Base-by-base conservation (phyloP, 2,113 vertebrate species). In the Chaetops frenatus region DNA sequence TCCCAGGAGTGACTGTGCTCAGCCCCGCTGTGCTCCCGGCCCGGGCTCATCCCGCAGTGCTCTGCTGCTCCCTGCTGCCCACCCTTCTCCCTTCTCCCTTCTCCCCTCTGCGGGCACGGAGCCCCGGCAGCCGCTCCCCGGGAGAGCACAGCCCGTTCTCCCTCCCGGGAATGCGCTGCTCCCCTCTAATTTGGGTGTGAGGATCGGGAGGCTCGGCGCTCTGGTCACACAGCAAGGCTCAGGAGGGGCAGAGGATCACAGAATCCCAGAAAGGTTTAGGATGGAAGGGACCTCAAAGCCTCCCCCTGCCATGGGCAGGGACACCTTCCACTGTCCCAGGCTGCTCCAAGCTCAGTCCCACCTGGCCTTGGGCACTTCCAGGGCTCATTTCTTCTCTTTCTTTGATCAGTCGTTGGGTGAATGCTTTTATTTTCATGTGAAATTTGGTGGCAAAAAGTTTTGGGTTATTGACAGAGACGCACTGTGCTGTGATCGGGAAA, bases 51-150 rank as follows among this genome's bases (percentile, higher is more conserved):
- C 57, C 66, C 4, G 48, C 7, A 24, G 93, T 9, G 71, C 95
- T 74, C 86, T 78, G 80, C 87, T 83, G 95, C 95, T 67, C 97
- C 29, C 97, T 96, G 92, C 88, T 83, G 96, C 6, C 47, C 21
- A 12, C 29, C 42, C 3, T 44, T 15, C 28, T 42, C 22, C 28
- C n/a, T 13, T 38, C 29, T 5, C 29, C 42, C 3, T 44, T 15
- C 28, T 42, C 22, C 28, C n/a, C 17, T 38, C 29, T 5, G 4
- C 23, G 57, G n/a, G 25, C 54, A 12, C 7, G 19, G 29, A 36
- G n/a, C 11, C 7, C 10, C 2, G 42, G 65, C 64, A 11, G 36
- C 58, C 21, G 11, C 1, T 6, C 29, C 47, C 2, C n/a, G 0
- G 31, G 3, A 5, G 4, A 7, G 23, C 2, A 17, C n/a, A 33